phyloP scores from a whole-genome alignment of 2,888 invertebrate species.

The Caenorhabditis macrosperma region DNA sequence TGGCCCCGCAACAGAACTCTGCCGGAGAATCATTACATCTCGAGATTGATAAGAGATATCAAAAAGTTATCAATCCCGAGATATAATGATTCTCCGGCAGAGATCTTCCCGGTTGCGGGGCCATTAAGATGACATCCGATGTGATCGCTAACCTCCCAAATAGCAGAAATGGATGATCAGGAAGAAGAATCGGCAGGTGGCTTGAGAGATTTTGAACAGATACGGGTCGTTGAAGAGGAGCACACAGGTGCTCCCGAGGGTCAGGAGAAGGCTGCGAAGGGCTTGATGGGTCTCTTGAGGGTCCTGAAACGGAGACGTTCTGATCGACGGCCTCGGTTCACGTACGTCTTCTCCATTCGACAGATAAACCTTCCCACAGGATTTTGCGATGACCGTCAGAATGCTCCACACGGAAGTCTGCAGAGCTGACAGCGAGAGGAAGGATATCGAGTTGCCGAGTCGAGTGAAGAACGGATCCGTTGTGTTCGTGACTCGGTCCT shows the following conservation, averaged over 20 bases:
- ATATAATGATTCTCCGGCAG: no score
- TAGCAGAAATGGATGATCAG: conserved; percentile 51
- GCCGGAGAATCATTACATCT: no score
- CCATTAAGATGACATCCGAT: no score
- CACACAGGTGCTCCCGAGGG: conserved; percentile 40
- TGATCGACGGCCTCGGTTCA: not conserved
- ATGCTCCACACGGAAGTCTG: conserved; percentile 25
- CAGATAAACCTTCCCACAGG: conserved; percentile 27
- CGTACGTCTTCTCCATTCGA: conserved; percentile 47
- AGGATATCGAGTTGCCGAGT: conserved; percentile 24
- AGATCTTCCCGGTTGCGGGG: no score
- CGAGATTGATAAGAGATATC: no score
- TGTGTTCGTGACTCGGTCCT: conserved; percentile 33
- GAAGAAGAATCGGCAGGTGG: conserved; percentile 51
- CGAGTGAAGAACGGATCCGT: conserved; percentile 18
- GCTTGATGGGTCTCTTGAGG: conserved; percentile 58
- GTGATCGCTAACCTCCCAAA: conserved; percentile 21
- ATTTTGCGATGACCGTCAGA: conserved; percentile 14
- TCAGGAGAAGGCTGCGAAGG: conserved; percentile 38
- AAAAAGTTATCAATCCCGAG: no score
- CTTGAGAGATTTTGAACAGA: conserved; percentile 29
- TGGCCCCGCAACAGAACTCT: no score
- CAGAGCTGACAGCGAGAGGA: conserved; percentile 1
- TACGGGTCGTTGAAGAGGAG: conserved; percentile 53
- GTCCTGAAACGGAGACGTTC: conserved; percentile 15